Evolutionary conservation across 2,888 invertebrate genomes (phyloP), one percentile per base, ranked within the genome.

Genomic region (Apodemia mormo): DNA sequence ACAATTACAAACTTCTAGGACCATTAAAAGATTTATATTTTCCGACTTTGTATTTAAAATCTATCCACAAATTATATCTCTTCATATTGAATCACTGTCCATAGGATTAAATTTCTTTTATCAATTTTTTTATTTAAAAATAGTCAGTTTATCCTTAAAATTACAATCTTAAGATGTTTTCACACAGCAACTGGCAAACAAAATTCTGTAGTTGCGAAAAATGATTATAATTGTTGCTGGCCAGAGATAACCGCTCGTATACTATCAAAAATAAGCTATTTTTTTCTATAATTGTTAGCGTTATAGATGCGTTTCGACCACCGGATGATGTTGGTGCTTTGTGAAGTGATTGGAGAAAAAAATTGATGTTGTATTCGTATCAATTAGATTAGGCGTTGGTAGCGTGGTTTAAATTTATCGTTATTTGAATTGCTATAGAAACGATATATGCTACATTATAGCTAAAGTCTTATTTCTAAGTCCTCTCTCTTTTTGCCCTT

Each of bases 271-370:
- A 69, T 66, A 67, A 73, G 72, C 61, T 74, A 74, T 74, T 72
- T 70, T 70, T 71, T 72, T 73, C 67, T 72, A 81, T 85, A 33
- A 3, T 33, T 33, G 84, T 85, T 86, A 86, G 85, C 86, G 76
- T 86, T 85, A 71, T 76, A 72, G 69, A 71, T 74, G 82, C 86
- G 81, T 84, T 86, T 83, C 84, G 91, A 85, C 91, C 91, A 89
- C 90, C 92, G 91, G 89, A 81, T 81, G 82, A 82, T 80, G 85
- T 87, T 90, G 92, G 92, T 92, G 92, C 92, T 92, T 89, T 81
- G 87, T 84, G 81, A 80, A 73, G 79, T 79, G 80, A 78, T 76
- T 75, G 76, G 79, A 80, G 79, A 76, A 74, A 78, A 78, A 83
- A 76, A 77, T 84, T 79, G 84, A 80, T 87, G 86, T 87, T 86